phyloP scores from a whole-genome alignment of 2,888 invertebrate species.

The Synergus laeviventris region DNA sequence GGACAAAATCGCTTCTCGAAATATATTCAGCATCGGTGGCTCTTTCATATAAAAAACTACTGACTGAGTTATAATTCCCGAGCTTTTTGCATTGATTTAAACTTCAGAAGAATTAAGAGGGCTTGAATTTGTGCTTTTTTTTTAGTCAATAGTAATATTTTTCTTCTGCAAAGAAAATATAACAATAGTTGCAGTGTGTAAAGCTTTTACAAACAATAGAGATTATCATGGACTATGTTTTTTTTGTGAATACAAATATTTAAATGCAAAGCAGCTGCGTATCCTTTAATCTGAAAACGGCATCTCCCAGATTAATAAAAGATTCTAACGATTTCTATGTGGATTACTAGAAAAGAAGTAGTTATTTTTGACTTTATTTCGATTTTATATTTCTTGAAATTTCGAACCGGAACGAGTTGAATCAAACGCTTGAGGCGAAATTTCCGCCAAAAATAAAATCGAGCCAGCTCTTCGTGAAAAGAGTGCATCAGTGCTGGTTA shows the following conservation, averaged over 20 bases:
- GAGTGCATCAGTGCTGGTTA: neutral
- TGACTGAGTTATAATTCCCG: neutral
- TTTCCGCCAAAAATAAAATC: neutral
- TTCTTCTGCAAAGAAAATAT: neutral
- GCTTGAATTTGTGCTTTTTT: neutral
- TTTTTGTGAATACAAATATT: too few species aligned
- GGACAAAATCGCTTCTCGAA: neutral
- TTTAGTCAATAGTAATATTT: neutral
- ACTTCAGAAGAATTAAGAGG: neutral
- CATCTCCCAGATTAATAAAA: neutral
- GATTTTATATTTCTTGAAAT: neutral
- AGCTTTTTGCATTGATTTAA: neutral
- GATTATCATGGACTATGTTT: too few species aligned
- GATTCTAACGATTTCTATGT: neutral
- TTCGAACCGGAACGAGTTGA: neutral
- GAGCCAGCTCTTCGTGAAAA: neutral
- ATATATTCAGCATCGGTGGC: neutral
- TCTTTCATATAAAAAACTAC: neutral
- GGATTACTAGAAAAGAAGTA: neutral
- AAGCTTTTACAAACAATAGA: neutral
- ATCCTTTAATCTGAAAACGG: neutral
- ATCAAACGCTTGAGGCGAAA: neutral
- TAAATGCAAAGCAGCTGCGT: too few species aligned
- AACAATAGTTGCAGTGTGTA: neutral
- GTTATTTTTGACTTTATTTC: neutral